Evolutionary conservation across 2,797 vertebrate species (phyloP).

Genomic region (Agapornis canus): DNA sequence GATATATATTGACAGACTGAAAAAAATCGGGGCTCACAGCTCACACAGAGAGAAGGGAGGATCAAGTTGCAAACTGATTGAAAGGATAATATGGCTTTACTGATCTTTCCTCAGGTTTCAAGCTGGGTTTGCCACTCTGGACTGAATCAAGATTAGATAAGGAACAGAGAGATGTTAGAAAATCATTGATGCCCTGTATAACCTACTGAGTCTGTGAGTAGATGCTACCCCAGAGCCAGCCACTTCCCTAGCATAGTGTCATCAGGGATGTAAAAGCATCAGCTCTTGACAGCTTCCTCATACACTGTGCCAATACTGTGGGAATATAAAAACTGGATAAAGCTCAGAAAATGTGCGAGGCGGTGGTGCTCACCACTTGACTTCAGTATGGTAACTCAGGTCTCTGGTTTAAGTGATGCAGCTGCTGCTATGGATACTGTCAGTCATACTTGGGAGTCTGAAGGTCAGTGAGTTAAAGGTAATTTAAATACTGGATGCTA

Average conservation of each 20-base stretch:
- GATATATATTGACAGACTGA: neutral
- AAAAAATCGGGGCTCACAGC: neutral
- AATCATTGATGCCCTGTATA: neutral
- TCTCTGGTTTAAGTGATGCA: neutral
- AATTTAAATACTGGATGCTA: neutral
- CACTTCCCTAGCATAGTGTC: accelerated
- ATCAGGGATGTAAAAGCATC: neutral
- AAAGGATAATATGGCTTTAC: neutral
- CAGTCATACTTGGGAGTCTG: neutral
- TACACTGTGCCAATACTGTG: neutral
- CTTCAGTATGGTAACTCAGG: neutral
- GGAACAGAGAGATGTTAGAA: neutral
- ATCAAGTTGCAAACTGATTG: neutral
- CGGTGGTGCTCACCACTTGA: neutral
- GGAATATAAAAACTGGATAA: neutral
- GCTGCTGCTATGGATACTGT: neutral
- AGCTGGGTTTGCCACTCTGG: neutral
- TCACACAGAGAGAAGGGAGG: neutral
- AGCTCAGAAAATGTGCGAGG: neutral
- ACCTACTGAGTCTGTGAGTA: neutral
- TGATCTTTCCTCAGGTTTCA: neutral
- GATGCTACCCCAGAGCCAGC: neutral
- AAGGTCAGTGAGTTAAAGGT: neutral
- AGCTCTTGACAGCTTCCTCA: neutral
- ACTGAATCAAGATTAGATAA: neutral